A percentile compares a stretch with the other conserved stretches of the same genome.
These are phyloP conservation scores for Monodelphis domestica DNA, from an alignment of 2,797 vertebrate species.

Conservation along the genomic window DNA sequence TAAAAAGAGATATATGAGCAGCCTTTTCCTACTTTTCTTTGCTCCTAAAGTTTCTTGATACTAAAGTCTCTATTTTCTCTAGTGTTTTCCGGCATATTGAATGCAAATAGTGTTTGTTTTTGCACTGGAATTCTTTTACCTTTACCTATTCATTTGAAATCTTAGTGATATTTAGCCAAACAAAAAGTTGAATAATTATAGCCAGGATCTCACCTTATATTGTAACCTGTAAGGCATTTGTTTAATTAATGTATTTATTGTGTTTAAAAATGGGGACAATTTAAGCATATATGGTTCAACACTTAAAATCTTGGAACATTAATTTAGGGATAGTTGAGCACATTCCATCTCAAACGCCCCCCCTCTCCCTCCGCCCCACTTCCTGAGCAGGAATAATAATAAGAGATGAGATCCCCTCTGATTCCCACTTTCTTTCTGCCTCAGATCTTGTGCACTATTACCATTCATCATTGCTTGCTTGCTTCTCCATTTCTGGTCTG, in stretches of 20 bases:
- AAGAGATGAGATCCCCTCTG: not conserved
- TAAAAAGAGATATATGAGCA: too few species aligned
- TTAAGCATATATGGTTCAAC: not conserved
- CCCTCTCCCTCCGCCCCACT: too few species aligned
- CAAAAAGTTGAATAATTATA: not conserved
- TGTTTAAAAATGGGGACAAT: not conserved
- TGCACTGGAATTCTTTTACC: not conserved
- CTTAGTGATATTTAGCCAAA: not conserved
- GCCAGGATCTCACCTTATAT: not conserved
- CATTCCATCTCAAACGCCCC: not conserved
- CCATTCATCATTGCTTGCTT: not conserved
- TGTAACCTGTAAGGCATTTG: not conserved
- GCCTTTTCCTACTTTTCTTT: too few species aligned
- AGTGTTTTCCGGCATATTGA: not conserved
- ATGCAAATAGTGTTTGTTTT: not conserved
- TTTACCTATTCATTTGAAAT: not conserved
- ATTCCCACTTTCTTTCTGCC: too few species aligned
- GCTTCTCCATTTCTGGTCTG: not conserved
- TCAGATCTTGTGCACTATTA: not conserved
- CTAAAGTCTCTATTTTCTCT: not conserved
- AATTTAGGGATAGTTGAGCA: not conserved
- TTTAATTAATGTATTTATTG: not conserved
- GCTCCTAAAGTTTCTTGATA: too few species aligned
- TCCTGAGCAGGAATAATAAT: not conserved
- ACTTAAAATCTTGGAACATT: not conserved